Conservation (phyloP, 1,140 invertebrate species). For the Agrypnia vestita region DNA sequence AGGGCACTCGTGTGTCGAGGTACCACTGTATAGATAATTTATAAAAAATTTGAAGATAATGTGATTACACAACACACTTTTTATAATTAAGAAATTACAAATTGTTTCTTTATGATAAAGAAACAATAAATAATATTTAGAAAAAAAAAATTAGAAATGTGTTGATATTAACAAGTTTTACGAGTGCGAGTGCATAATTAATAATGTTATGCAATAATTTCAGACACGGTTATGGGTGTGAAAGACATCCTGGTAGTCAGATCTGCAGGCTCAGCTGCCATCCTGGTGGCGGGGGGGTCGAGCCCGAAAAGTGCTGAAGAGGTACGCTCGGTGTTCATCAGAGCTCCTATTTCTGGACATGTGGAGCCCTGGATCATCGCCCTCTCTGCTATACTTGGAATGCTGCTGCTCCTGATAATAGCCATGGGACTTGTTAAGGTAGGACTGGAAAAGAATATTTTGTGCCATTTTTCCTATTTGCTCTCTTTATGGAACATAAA, state of each 20-base stretch:
- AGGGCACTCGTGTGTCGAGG: no score
- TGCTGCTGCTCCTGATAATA: slow-evolving; percentile 64
- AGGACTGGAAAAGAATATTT: background rate
- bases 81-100: no score
- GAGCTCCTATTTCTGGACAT: slow-evolving; percentile 56
- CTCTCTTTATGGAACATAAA: no score
- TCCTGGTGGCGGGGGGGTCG: background rate
- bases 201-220: slow-evolving; percentile 13
- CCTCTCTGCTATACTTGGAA: slow-evolving; percentile 65
- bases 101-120: no score
- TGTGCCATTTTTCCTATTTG: no score
- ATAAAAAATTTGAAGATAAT: no score
- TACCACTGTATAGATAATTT: no score
- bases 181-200: no score
- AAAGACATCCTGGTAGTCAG: slow-evolving; percentile 51
- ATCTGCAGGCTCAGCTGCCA: slow-evolving; percentile 5
- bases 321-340: slow-evolving; percentile 64
- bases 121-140: no score
- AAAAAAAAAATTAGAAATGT: no score
- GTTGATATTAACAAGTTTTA: no score
- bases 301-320: background rate
- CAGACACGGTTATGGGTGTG: slow-evolving; percentile 44
- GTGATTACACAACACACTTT: no score
- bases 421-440: slow-evolving; percentile 65
- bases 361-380: slow-evolving; percentile 66